A percentile compares a stretch with the other conserved stretches of the same genome.
These are phyloP conservation scores for Monopis laevigella DNA, from an alignment of 2,888 invertebrate species.

Conservation along the genomic window DNA sequence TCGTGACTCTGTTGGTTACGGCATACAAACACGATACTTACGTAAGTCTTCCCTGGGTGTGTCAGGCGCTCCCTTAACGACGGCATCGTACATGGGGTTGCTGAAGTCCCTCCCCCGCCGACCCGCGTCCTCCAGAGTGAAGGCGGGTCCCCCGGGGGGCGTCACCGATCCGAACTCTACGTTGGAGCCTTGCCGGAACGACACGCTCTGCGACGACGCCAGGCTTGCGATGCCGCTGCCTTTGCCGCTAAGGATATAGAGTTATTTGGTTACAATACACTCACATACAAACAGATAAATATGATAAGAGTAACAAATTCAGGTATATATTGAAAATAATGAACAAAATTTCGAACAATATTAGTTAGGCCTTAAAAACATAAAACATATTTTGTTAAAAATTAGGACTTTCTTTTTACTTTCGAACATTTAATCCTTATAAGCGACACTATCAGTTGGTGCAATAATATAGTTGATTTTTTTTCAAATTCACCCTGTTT, in stretches of 20 bases:
- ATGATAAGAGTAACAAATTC: not conserved
- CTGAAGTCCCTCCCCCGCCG: slow-evolving; percentile 92
- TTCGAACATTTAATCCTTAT: no score
- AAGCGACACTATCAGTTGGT: no score
- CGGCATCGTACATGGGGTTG: slow-evolving; percentile 98
- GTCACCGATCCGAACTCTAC: slow-evolving; percentile 81
- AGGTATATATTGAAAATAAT: not conserved
- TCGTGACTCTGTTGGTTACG: no score
- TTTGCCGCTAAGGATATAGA: slow-evolving; percentile 75
- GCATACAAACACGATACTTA: no score
- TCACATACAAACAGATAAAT: not conserved
- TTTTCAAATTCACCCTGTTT: no score
- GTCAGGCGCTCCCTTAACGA: slow-evolving; percentile 70
- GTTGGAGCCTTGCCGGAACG: slow-evolving; percentile 92
- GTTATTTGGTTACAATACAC: no score
- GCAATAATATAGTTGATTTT: no score
- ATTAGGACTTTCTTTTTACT: no score
- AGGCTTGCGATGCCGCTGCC: slow-evolving; percentile 80
- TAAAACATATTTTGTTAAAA: no score
- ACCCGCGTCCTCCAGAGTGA: slow-evolving; percentile 71
- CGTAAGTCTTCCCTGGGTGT: no score
- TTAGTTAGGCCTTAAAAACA: not conserved
- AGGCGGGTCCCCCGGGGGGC: slow-evolving; percentile 77
- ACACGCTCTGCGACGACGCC: slow-evolving; percentile 89
- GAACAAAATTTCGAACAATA: not conserved